phyloP scores from a whole-genome alignment of 1,140 invertebrate genomes.

The Bombus haemorrhoidalis region DNA sequence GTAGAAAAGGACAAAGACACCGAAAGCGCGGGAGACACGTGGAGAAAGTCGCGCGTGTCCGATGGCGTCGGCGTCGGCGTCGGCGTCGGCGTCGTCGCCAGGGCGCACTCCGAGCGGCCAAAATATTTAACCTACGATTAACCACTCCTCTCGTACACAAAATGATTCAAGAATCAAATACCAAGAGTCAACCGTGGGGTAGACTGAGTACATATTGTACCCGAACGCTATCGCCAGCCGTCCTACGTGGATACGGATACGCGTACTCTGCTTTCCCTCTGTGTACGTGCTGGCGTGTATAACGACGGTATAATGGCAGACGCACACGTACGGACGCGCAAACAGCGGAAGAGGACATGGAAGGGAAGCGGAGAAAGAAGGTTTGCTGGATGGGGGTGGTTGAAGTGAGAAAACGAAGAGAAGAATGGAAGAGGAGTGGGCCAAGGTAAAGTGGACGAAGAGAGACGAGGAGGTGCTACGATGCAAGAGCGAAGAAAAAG shows the following conservation, averaged over 20 bases:
- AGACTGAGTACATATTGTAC: conserved; percentile 81
- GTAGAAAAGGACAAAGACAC: too few relatives aligned
- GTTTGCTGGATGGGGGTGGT: too few relatives aligned
- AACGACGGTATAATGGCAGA: conserved; percentile 64
- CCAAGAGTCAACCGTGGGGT: conserved; percentile 80
- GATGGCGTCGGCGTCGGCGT: not conserved
- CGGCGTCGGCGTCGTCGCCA: not conserved
- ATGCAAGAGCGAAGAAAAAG: too few relatives aligned
- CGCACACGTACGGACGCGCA: conserved; percentile 39
- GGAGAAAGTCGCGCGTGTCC: not conserved
- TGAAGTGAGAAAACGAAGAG: too few relatives aligned
- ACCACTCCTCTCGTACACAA: conserved; percentile 76
- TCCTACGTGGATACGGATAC: conserved; percentile 67
- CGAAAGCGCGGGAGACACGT: not conserved
- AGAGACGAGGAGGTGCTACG: too few relatives aligned
- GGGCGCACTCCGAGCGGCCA: conserved; percentile 63
- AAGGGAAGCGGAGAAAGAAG: not conserved
- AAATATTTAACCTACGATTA: conserved; percentile 83
- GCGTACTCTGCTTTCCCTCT: conserved; percentile 17
- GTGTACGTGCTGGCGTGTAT: conserved; percentile 48
- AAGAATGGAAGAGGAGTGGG: too few relatives aligned
- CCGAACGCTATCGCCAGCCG: conserved; percentile 72
- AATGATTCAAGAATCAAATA: conserved; percentile 83
- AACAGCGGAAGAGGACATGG: conserved; percentile 4
- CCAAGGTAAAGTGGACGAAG: too few relatives aligned